phyloP scores from a whole-genome alignment of 2,113 vertebrate genomes.

The Rhea americana region DNA sequence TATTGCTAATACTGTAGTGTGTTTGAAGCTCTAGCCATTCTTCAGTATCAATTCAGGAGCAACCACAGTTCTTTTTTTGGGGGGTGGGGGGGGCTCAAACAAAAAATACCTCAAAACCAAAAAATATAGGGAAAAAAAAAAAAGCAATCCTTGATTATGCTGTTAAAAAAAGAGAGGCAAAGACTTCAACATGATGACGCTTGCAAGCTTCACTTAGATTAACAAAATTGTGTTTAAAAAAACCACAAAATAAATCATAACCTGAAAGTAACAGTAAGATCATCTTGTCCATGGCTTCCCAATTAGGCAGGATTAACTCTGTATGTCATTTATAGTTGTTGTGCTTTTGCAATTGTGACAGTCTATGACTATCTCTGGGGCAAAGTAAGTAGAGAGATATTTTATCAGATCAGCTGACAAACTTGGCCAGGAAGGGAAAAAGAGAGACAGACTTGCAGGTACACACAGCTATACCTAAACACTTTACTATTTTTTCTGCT shows the following conservation, averaged over 20 bases:
- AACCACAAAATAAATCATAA: background rate
- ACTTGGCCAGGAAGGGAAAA: background rate
- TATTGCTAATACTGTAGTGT: background rate
- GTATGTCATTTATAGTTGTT: background rate
- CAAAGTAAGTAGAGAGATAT: background rate
- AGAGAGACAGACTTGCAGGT: background rate
- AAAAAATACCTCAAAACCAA: background rate
- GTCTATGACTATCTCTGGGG: background rate
- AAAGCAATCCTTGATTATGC: background rate
- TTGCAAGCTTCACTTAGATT: background rate
- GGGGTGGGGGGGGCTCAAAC: too few species aligned
- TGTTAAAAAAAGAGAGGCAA: background rate
- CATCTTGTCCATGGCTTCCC: background rate
- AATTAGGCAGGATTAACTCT: background rate
- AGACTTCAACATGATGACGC: background rate
- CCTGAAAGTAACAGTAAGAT: background rate
- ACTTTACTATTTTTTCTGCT: background rate
- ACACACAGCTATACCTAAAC: background rate
- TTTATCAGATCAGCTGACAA: background rate
- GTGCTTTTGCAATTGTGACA: background rate
- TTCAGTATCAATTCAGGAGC: background rate
- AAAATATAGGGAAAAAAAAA: background rate
- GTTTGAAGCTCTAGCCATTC: background rate
- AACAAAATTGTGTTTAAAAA: background rate
- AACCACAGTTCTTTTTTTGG: background rate